A percentile compares a stretch with the other conserved stretches of the same genome.
These are phyloP conservation scores for Tineola bisselliella DNA, from an alignment of 2,888 invertebrate genomes.

Conservation along the genomic window DNA sequence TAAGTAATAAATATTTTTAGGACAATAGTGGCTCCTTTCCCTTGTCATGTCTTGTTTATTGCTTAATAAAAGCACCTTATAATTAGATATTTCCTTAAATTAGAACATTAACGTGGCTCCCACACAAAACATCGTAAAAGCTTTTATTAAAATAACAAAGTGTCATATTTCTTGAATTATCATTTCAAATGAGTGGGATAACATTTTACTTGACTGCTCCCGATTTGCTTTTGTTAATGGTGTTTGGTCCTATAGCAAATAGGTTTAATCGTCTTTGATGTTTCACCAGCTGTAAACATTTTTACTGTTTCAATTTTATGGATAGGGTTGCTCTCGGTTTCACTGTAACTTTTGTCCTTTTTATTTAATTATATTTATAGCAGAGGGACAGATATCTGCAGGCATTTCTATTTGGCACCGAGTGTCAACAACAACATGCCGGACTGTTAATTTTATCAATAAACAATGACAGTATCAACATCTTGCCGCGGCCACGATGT, in stretches of 20 bases:
- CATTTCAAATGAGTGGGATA: not conserved
- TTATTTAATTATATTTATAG: no score
- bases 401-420: no score
- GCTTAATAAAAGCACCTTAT: not conserved
- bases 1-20: no score
- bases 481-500: no score
- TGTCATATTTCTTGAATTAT: not conserved
- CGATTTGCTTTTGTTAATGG: not conserved
- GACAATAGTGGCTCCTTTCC: no score
- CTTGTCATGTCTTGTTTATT: not conserved
- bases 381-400: no score
- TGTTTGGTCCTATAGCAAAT: not conserved
- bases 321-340: conserved; percentile 14
- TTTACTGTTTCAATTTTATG: conserved; percentile 37
- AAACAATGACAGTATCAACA: no score
- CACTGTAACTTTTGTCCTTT: not conserved
- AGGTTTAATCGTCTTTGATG: conserved; percentile 31
- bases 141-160: conserved; percentile 1
- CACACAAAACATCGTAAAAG: not conserved
- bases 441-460: no score
- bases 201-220: not conserved
- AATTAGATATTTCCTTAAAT: not conserved
- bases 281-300: conserved; percentile 36
- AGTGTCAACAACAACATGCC: no score
- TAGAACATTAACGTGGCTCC: not conserved